Evolutionary conservation across 2,888 invertebrate species (phyloP).

Genomic region (Chymomyza procnemis): DNA sequence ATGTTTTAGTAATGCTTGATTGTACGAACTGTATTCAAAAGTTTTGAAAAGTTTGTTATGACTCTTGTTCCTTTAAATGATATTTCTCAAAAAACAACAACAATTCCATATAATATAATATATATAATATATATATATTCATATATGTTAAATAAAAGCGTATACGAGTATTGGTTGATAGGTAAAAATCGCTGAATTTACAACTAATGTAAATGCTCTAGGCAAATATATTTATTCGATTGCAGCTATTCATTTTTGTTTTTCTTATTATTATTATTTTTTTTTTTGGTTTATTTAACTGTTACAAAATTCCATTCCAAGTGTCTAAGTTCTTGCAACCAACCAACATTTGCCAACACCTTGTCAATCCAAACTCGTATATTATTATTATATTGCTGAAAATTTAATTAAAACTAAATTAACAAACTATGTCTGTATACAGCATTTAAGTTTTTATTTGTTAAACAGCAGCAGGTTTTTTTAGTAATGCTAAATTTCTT

Average conservation of each 20-base stretch:
- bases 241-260: too few species aligned
- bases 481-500: background rate
- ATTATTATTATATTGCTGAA: background rate
- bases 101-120: background rate
- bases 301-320: too few species aligned
- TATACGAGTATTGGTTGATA: background rate
- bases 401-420: slow-evolving; percentile 9
- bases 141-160: background rate
- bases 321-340: too few species aligned
- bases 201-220: background rate
- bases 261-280: too few species aligned
- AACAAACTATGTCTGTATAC: slow-evolving; percentile 51
- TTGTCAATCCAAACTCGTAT: slow-evolving; percentile 7
- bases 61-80: slow-evolving; percentile 64
- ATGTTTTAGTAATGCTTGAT: slow-evolving; percentile 75
- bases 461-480: slow-evolving; percentile 40
- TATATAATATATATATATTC: background rate
- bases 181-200: background rate
- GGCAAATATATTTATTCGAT: background rate
- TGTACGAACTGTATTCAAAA: slow-evolving; percentile 44
- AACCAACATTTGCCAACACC: background rate
- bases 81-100: slow-evolving; percentile 12
- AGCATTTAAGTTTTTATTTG: slow-evolving; percentile 61
- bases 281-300: too few species aligned
- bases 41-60: slow-evolving; percentile 47